phyloP scores from a whole-genome alignment of 2,888 invertebrate genomes.

The Xestobium rufovillosum region DNA sequence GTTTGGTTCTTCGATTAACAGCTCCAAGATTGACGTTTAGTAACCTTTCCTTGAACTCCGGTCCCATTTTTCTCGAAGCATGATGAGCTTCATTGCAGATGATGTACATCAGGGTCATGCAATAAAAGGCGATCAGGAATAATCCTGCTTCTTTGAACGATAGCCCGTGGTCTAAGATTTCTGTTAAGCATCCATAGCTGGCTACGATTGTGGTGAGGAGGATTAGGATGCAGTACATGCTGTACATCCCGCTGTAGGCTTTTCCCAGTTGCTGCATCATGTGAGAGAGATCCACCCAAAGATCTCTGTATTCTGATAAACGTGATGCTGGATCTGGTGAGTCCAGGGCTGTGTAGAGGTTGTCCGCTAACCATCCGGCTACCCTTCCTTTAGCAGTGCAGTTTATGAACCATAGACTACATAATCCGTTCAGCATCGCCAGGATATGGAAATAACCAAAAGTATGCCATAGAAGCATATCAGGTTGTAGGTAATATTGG shows the following conservation, averaged over 20 bases:
- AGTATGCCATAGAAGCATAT: constrained; percentile 65
- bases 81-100: constrained; percentile 70
- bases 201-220: constrained; percentile 68
- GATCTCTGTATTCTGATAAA: constrained; percentile 58
- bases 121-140: constrained; percentile 63
- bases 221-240: constrained; percentile 65
- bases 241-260: constrained; percentile 71
- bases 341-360: constrained; percentile 56
- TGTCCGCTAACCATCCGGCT: constrained; percentile 56
- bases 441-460: constrained; percentile 67
- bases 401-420: constrained; percentile 56
- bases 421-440: constrained; percentile 66
- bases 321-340: constrained; percentile 56
- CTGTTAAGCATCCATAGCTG: constrained; percentile 61
- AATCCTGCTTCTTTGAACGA: constrained; percentile 66
- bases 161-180: constrained; percentile 63
- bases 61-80: constrained; percentile 54
- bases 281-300: constrained; percentile 57
- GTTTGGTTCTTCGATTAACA: constrained; percentile 57
- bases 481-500: constrained; percentile 63
- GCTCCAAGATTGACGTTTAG: constrained; percentile 60
- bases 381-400: constrained; percentile 40
- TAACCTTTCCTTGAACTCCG: constrained; percentile 51
- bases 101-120: constrained; percentile 61
- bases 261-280: constrained; percentile 72